Conservation (phyloP, 2,797 vertebrate species). For the Neomorphus geoffroyi region DNA sequence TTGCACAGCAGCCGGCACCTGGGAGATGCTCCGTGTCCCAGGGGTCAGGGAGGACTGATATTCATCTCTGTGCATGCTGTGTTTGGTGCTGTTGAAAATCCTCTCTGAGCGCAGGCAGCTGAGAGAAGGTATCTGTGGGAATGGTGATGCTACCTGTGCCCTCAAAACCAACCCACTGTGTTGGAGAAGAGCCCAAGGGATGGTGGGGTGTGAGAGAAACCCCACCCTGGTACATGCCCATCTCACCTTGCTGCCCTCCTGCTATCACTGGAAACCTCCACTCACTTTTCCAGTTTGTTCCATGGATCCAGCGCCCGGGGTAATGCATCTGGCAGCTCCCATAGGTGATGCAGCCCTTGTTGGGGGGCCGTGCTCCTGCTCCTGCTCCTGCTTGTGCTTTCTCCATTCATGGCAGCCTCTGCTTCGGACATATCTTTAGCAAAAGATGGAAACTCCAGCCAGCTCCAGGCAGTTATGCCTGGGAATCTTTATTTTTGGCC, state of each 20-base stretch:
- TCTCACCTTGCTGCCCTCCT: background rate
- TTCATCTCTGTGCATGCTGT: background rate
- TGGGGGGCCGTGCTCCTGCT: background rate
- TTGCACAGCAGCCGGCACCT: background rate
- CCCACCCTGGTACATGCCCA: no score
- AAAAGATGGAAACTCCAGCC: background rate
- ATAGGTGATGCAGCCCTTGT: background rate
- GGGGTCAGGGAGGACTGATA: background rate
- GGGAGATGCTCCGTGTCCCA: background rate
- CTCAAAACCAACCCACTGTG: background rate
- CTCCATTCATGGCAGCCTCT: fast-evolving
- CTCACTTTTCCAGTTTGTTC: background rate
- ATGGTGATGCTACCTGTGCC: background rate
- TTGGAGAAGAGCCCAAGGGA: background rate
- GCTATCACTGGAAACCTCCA: background rate
- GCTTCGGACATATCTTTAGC: background rate
- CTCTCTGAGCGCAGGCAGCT: background rate
- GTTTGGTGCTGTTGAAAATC: background rate
- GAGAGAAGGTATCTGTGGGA: background rate
- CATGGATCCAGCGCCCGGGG: background rate
- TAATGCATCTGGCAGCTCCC: background rate
- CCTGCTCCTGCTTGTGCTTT: background rate
- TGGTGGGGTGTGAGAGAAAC: background rate
- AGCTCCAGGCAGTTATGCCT: background rate
- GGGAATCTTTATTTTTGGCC: background rate